These are phyloP conservation scores for Bujurquina vittata DNA, from an alignment of 2,113 vertebrate genomes.

Conservation along the genomic window DNA sequence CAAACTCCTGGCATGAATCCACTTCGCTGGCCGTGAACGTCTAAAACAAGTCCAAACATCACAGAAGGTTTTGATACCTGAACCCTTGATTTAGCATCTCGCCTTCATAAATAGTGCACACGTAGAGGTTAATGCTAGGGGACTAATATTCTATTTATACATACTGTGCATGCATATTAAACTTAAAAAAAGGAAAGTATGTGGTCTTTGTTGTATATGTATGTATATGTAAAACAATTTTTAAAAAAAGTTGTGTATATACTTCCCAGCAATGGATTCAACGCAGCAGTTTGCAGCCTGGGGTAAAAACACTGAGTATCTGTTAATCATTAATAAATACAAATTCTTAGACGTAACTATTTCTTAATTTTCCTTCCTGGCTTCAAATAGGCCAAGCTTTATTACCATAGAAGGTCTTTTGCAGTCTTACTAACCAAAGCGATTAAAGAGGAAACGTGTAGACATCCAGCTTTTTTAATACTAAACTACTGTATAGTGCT, in stretches of 20 bases:
- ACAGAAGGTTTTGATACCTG: neutral
- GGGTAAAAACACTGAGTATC: neutral
- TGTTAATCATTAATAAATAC: too few species aligned
- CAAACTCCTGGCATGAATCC: neutral
- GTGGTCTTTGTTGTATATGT: neutral
- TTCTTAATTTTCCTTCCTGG: neutral
- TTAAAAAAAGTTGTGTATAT: neutral
- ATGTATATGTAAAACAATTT: neutral
- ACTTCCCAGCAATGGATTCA: neutral
- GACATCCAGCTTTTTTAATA: too few species aligned
- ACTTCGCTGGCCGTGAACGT: neutral
- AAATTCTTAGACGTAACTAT: neutral
- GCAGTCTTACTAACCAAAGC: too few species aligned
- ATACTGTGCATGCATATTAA: neutral
- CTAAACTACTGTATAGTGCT: too few species aligned
- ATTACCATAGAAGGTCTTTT: too few species aligned
- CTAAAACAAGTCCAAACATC: neutral
- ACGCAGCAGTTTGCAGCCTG: neutral
- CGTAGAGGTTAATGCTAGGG: neutral
- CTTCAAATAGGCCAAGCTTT: too few species aligned
- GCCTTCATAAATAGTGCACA: neutral
- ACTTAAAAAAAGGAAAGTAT: neutral
- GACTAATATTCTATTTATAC: rapidly evolving
- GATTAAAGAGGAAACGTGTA: too few species aligned
- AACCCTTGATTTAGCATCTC: neutral